Conservation (phyloP, 2,113 vertebrate species). For the Deroptyus accipitrinus region DNA sequence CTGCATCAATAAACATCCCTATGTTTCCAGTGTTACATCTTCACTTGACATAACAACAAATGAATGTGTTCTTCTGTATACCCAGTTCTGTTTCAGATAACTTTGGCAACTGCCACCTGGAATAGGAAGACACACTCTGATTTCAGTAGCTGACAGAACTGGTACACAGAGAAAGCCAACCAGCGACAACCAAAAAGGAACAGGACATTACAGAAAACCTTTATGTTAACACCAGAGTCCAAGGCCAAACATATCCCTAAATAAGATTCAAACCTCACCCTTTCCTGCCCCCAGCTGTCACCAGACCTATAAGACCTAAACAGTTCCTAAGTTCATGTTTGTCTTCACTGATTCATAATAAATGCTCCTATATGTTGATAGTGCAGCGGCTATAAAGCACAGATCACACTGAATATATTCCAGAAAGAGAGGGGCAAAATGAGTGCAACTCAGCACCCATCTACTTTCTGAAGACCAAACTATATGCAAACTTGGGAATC, state of each 20-base stretch:
- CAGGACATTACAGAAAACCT: background rate
- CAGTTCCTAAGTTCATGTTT: background rate
- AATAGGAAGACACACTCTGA: background rate
- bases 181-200: background rate
- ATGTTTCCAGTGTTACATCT: slow-evolving; percentile 8
- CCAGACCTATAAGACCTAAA: background rate
- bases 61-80: background rate
- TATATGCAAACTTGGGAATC: background rate
- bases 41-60: slow-evolving; percentile 13
- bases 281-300: background rate
- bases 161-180: background rate
- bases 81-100: background rate
- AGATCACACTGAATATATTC: background rate
- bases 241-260: background rate
- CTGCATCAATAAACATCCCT: background rate
- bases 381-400: background rate
- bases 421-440: background rate
- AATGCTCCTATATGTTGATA: background rate
- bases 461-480: background rate
- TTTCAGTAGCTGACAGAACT: slow-evolving; percentile 15
- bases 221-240: background rate
- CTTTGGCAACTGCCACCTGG: slow-evolving; percentile 28
- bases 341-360: background rate
- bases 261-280: background rate
- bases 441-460: background rate